Evolutionary conservation across 2,797 vertebrate species (phyloP).

Genomic region (Chiloscyllium punctatum): DNA sequence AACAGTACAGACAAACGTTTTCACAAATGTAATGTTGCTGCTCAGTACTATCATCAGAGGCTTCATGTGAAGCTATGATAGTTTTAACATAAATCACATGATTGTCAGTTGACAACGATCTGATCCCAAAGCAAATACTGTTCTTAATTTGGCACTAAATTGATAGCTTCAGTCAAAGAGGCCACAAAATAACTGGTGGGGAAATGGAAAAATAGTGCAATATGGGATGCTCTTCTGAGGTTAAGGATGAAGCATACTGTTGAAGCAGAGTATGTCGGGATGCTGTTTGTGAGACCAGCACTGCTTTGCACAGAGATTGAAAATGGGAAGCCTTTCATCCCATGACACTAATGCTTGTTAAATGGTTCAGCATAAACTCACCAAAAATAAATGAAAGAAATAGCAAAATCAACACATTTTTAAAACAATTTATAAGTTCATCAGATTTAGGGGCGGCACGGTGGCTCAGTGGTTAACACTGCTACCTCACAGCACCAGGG

Average conservation of each 20-base stretch:
- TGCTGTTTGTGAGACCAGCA: background rate
- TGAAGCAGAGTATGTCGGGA: background rate
- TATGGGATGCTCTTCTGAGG: background rate
- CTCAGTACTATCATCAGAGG: background rate
- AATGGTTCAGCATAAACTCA: background rate
- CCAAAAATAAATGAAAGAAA: background rate
- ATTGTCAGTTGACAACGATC: background rate
- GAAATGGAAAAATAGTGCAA: background rate
- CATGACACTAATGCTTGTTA: background rate
- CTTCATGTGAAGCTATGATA: background rate
- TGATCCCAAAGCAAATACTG: background rate
- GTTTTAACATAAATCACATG: conserved; percentile 1
- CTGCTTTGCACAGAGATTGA: background rate
- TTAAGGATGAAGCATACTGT: background rate
- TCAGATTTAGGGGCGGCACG: background rate
- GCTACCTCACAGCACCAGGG: too few species aligned
- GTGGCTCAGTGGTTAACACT: too few species aligned
- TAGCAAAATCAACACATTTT: background rate
- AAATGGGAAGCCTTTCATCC: background rate
- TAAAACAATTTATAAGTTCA: background rate
- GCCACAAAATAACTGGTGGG: background rate
- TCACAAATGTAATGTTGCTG: background rate
- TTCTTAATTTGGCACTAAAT: background rate
- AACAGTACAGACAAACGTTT: background rate
- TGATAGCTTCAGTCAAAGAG: background rate